Conservation (phyloP, 2,888 invertebrate species). For the Notodonta dromedarius region DNA sequence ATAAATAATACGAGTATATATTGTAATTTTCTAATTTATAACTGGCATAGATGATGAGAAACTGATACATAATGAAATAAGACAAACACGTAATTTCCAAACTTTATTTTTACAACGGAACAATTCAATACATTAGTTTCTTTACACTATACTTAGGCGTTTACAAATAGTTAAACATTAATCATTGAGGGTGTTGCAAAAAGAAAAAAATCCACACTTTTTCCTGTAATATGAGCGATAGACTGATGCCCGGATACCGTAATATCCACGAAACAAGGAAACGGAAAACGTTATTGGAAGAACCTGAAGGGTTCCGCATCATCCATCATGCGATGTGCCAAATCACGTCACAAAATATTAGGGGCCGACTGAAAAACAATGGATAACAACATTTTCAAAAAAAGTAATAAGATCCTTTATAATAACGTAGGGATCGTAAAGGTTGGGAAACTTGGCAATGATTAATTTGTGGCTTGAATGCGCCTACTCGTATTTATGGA, state of each 20-base stretch:
- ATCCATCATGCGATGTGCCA: slow-evolving; percentile 38
- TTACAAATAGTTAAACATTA: slow-evolving; percentile 38
- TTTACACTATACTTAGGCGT: slow-evolving; percentile 44
- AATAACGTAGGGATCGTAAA: no score
- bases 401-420: background rate
- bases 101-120: slow-evolving; percentile 68
- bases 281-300: slow-evolving; percentile 28
- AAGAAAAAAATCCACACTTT: slow-evolving; percentile 9
- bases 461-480: background rate
- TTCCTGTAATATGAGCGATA: background rate
- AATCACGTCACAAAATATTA: slow-evolving; percentile 37
- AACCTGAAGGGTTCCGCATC: slow-evolving; percentile 34
- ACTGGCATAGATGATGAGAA: no score
- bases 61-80: slow-evolving; percentile 13
- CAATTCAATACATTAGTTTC: slow-evolving; percentile 54
- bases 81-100: slow-evolving; percentile 44
- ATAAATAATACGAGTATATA: no score
- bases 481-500: no score
- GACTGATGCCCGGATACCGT: slow-evolving; percentile 24
- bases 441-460: background rate
- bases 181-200: slow-evolving; percentile 16
- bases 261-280: slow-evolving; percentile 38
- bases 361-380: slow-evolving; percentile 21
- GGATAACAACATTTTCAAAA: slow-evolving; percentile 18
- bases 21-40: no score